Conservation (phyloP, 2,113 vertebrate species). For the Paracanthobrama guichenoti region DNA sequence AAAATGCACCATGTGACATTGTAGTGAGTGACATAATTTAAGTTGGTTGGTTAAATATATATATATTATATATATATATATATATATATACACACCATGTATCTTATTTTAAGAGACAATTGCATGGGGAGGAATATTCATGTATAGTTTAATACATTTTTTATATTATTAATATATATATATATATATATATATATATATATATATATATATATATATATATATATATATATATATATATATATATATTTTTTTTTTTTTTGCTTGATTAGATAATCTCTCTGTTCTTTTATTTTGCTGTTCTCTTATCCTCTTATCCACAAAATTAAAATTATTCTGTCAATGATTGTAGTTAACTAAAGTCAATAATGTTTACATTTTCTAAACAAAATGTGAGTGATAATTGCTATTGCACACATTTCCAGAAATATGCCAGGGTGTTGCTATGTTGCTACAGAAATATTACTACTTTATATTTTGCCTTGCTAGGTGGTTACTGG, state of each 20-base stretch:
- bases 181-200: no score
- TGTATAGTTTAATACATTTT: background rate
- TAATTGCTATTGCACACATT: background rate
- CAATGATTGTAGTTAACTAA: background rate
- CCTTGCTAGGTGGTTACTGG: background rate
- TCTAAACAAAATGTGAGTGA: background rate
- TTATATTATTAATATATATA: no score
- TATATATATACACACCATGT: no score
- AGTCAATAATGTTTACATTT: background rate
- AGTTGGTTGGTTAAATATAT: background rate
- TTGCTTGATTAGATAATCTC: background rate
- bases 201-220: no score
- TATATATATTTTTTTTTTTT: no score
- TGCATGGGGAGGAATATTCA: slow-evolving; percentile 47
- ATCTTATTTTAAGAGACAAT: background rate
- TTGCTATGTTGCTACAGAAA: no score
- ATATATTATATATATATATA: no score
- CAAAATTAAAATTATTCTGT: background rate
- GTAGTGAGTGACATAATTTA: slow-evolving; percentile 19
- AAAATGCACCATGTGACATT: slow-evolving; percentile 24
- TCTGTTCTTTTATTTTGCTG: background rate
- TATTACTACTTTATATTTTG: background rate
- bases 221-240: no score
- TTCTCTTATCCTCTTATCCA: background rate
- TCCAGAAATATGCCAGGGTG: background rate